Evolutionary conservation across 1,140 invertebrate genomes (phyloP).

Genomic region (Hyphantria cunea): DNA sequence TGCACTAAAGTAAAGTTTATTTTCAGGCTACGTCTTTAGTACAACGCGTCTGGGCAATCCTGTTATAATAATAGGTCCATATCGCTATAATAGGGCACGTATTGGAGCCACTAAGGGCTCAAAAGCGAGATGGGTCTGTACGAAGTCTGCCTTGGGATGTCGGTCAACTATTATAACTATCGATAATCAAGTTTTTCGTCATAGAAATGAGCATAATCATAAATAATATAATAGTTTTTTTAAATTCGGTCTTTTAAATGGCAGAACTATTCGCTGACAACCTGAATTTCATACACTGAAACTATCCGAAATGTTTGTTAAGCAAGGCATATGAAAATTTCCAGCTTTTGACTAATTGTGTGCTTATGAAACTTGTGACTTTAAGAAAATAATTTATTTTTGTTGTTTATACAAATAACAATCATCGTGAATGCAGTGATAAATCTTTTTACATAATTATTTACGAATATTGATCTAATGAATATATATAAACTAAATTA

Average conservation of each 20-base stretch:
- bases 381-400: no score
- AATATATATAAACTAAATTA: no score
- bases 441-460: no score
- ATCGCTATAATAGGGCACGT: conserved; percentile 8
- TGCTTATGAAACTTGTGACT: no score
- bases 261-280: no score
- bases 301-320: no score
- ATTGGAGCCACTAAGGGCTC: neutral
- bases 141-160: neutral
- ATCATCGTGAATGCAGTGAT: no score
- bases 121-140: conserved; percentile 1
- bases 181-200: neutral
- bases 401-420: no score
- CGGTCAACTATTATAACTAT: neutral
- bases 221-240: neutral
- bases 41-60: conserved; percentile 5
- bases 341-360: no score
- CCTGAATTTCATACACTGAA: no score
- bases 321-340: no score
- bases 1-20: neutral
- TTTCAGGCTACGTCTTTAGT: neutral
- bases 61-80: conserved; percentile 12
- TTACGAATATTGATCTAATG: no score
- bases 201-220: conserved; percentile 1
- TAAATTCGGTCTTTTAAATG: neutral